A percentile compares a stretch with the other conserved stretches of the same genome.
These are phyloP conservation scores for Eutolmus rufibarbis DNA, from an alignment of 2,888 invertebrate genomes.

Conservation along the genomic window DNA sequence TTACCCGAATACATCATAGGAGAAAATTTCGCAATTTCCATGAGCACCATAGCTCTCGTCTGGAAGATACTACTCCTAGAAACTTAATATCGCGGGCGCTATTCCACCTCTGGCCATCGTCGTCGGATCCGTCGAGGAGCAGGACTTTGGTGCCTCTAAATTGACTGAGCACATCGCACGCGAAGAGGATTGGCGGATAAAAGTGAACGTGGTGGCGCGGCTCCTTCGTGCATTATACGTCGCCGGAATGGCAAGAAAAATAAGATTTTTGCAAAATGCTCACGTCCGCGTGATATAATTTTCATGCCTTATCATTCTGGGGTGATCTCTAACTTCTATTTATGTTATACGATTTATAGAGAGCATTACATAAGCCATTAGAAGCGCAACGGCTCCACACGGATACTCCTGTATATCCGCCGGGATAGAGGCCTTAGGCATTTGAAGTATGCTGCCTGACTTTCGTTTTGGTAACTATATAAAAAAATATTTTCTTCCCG, in stretches of 20 bases:
- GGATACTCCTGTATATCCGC: background rate
- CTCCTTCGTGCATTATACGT: background rate
- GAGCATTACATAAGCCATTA: slow-evolving; percentile 33
- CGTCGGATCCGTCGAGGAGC: background rate
- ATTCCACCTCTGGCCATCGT: background rate
- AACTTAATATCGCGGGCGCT: background rate
- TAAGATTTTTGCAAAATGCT: slow-evolving; percentile 21
- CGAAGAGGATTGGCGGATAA: background rate
- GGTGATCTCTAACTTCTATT: slow-evolving; percentile 33
- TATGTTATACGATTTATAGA: slow-evolving; percentile 30
- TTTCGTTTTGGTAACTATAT: background rate
- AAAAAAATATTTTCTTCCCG: background rate
- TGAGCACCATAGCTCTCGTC: background rate
- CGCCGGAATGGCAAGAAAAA: background rate
- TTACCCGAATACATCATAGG: slow-evolving; percentile 1
- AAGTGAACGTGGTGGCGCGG: background rate
- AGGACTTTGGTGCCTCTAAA: background rate
- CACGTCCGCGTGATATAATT: slow-evolving; percentile 31
- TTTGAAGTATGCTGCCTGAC: background rate
- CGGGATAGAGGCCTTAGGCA: background rate
- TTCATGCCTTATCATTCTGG: slow-evolving; percentile 32
- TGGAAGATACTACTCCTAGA: background rate
- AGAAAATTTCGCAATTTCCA: slow-evolving; percentile 19
- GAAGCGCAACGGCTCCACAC: slow-evolving; percentile 4
- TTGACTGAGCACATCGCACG: background rate